Base-by-base conservation (phyloP, 2,888 invertebrate genomes). In the Papilio protenor region DNA sequence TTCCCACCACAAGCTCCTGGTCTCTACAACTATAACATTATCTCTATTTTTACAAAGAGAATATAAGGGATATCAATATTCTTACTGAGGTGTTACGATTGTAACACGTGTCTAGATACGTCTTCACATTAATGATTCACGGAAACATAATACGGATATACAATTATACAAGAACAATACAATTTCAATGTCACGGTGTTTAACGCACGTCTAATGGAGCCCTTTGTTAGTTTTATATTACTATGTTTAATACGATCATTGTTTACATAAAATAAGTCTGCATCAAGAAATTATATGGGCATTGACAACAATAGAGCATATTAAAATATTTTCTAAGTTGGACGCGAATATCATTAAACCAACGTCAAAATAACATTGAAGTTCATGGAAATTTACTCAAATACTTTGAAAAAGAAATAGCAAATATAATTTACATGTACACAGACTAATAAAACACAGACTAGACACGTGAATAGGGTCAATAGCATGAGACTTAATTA, bases 391-490 rank as follows among this genome's bases (percentile, higher is more conserved):
- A 57, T 27, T 33, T 33, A 12, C 2, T 10, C 0, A 40, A 64
- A 64, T 40, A 11, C n/a, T n/a, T 27, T 27, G 11, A 27, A 4
- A 23, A 64, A 64, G 40, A n/a, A 57, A 14, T 14, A 27, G 23
- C 61, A 61, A 21, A 64, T 5, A 33, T 40, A 64, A 33, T 64
- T 40, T 64, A n/a, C 11, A 45, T 45, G 12, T 66, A 66, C 40
- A 59, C 18, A 57, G 45, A 33, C 57, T 21, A 73, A 76, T 71
- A 70, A 76, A 76, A 66, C 23, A 57, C 40, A 33, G 45, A 23
- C 73, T 18, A 73, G 73, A 73, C 73, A 23, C 52, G 73, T 73
- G 64, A 77, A 64, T 40, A 73, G 64, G 77, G 55, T 73, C 77
- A 77, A 73, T 73, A 57, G 57, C 73, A 77, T 73, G 40, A 64